Evolutionary conservation across 2,888 invertebrate genomes (phyloP), one percentile per base, ranked within the genome.

Genomic region (Hydrotaea cyrtoneurina): DNA sequence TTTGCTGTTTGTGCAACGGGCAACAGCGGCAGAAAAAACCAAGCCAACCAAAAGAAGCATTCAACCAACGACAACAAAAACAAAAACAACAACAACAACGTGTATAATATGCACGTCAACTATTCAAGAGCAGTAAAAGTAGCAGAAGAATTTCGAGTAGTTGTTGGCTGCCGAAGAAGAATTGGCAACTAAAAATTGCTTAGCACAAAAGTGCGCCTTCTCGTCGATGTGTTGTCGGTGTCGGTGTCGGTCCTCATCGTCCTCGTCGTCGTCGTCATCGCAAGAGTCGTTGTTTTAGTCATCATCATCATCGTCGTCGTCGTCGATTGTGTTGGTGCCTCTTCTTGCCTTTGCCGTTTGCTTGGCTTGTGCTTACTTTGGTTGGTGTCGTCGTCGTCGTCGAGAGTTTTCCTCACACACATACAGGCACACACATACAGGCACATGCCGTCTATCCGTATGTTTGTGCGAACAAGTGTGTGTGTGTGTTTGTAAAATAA

Each of bases 351-450:
- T 43, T 43, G 43, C 43, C 43, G 43, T 43, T 55, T 23, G 26
- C 21, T 23, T 50, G 53, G 62, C 81, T 72, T 78, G 74, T 55
- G 80, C 78, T 80, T 80, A 74, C 85, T 85, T 86, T 82, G 86
- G 86, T 87, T 89, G 87, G 87, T 86, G 83, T 73, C 87, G 86
- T 87, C 88, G 88, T 82, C 73, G 55, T 46, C 19, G 21, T 76
- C 62, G 62, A 62, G 62, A 62, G 76, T 64, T 78, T 66, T 69
- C 69, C 69, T 43, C 31, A 36, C 62, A 23, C 26, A 23, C 31
- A 36, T 31, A 23, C 26, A 23, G 59, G 21, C 59, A 1, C 13
- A 13, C 59, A 59, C n/a, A 62, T 57, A 23, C 36, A 17, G 17
- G 3, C 53, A 53, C 53, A 53, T 10, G 17, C 8, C n/a, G 64